Conservation (phyloP, 2,113 vertebrate species). For the Forbesichthys papilliferus region DNA sequence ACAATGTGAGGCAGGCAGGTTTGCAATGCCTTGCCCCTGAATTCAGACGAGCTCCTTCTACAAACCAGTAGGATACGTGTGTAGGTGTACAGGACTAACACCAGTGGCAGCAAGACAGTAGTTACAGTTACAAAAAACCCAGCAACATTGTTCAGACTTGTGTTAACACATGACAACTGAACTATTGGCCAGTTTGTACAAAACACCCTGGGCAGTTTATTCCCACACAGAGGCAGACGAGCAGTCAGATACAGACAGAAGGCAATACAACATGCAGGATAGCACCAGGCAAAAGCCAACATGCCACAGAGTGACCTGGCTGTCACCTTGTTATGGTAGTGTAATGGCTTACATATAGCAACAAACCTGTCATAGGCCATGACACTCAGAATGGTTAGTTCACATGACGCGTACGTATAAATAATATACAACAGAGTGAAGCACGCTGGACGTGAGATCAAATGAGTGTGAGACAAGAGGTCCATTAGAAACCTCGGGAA, state of each 20-base stretch:
- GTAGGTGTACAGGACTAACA: constrained; percentile 29
- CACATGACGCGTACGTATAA: constrained; percentile 56
- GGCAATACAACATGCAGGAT: constrained; percentile 43
- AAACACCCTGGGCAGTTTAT: constrained; percentile 15
- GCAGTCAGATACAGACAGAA: constrained; percentile 25
- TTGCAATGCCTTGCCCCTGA: constrained; percentile 29
- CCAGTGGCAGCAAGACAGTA: constrained; percentile 20
- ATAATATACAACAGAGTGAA: constrained; percentile 59
- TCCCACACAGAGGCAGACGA: constrained; percentile 29
- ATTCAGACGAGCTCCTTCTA: constrained; percentile 18
- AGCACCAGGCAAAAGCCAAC: constrained; percentile 20
- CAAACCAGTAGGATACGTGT: constrained; percentile 23
- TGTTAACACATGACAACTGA: constrained; percentile 26
- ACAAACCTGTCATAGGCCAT: constrained; percentile 69
- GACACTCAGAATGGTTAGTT: constrained; percentile 56
- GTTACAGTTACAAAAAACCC: constrained; percentile 20
- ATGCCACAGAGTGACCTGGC: constrained; percentile 20
- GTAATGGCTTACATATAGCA: constrained; percentile 66
- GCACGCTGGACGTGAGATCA: constrained; percentile 55
- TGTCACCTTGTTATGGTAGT: constrained; percentile 64
- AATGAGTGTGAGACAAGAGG: constrained; percentile 43
- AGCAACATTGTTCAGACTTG: constrained; percentile 14
- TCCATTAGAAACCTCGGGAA: constrained; percentile 63
- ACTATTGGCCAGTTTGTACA: constrained; percentile 35
- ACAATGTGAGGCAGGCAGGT: constrained; percentile 36